These are phyloP conservation scores for Macquaria ambigua DNA, from an alignment of 2,113 vertebrate genomes.

Conservation along the genomic window DNA sequence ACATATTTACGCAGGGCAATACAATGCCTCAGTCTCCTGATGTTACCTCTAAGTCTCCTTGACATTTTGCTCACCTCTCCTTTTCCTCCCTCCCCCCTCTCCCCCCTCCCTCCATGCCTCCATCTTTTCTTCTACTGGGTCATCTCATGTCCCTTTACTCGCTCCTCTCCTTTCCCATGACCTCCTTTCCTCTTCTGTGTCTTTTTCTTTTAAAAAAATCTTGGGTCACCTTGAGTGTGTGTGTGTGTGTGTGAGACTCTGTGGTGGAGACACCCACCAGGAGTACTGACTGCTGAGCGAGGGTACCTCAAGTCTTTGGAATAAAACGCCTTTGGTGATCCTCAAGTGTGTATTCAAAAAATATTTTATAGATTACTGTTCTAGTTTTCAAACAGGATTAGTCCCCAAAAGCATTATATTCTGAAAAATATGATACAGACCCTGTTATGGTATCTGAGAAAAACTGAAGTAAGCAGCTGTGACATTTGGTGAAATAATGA, in stretches of 20 bases:
- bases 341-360: neutral
- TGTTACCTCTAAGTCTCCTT: conserved; percentile 70
- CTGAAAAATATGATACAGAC: neutral
- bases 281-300: neutral
- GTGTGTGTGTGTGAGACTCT: neutral
- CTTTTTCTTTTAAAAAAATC: conserved; percentile 32
- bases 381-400: neutral
- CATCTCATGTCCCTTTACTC: conserved; percentile 43
- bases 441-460: neutral
- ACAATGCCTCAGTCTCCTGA: conserved; percentile 48
- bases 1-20: neutral
- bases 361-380: conserved; percentile 16
- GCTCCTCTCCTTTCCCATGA: conserved; percentile 61
- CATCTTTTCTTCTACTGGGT: conserved; percentile 47
- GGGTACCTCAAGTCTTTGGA: neutral
- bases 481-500: neutral
- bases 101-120: neutral
- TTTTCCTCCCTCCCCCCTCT: conserved; percentile 30
- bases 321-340: neutral
- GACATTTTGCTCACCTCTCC: conserved; percentile 72
- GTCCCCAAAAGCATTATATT: neutral
- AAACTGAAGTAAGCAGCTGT: neutral
- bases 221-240: conserved; percentile 48
- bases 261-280: neutral
- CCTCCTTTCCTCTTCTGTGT: conserved; percentile 55